These are phyloP conservation scores for Spisula subtruncata DNA, from an alignment of 2,888 invertebrate species.

Conservation along the genomic window DNA sequence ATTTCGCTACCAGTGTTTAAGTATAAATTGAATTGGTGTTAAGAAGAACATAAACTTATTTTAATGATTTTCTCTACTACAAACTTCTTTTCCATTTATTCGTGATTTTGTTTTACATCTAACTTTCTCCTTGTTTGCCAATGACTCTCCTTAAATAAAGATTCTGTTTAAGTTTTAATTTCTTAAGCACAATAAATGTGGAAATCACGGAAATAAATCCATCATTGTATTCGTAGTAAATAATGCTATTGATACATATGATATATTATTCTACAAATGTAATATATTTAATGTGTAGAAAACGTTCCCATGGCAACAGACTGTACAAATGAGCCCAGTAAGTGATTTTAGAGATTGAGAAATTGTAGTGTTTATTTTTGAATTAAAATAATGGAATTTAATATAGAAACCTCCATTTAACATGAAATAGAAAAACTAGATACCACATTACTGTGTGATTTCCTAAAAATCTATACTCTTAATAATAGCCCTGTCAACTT, in stretches of 20 bases:
- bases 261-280: background rate
- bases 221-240: too few species aligned
- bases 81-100: conserved; percentile 16
- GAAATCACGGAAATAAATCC: conserved; percentile 7
- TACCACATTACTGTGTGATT: background rate
- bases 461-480: background rate
- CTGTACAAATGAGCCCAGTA: background rate
- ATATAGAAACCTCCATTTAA: background rate
- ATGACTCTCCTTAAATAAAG: conserved; percentile 12
- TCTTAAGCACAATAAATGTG: background rate
- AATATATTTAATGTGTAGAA: background rate
- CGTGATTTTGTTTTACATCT: conserved; percentile 11
- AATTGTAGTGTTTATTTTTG: background rate
- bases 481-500: conserved; percentile 5
- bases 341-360: background rate
- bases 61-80: conserved; percentile 20
- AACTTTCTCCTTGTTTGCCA: background rate
- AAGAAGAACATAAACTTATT: conserved; percentile 15
- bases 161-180: background rate
- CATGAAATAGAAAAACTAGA: background rate
- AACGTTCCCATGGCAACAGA: background rate
- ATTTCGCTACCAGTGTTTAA: background rate
- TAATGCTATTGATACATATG: too few species aligned
- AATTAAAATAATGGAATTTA: background rate
- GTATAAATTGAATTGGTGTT: conserved; percentile 26